phyloP scores from a whole-genome alignment of 2,797 vertebrate genomes.

The Otus scops region DNA sequence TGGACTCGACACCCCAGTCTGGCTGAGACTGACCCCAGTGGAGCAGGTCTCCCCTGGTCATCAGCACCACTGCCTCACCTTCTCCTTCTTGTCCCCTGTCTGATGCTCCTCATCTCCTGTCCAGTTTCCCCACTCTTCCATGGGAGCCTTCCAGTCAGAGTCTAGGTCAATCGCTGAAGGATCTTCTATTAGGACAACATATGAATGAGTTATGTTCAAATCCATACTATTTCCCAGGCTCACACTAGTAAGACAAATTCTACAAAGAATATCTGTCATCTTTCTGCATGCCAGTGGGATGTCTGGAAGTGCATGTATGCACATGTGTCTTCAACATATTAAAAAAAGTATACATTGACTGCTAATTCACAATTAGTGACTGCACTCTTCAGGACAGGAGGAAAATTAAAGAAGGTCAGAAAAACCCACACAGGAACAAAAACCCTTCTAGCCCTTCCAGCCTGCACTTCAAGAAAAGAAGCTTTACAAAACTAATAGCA shows the following conservation, averaged over 20 bases:
- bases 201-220: background rate
- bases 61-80: background rate
- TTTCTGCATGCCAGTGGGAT: background rate
- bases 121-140: slow-evolving; percentile 63
- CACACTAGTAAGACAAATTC: background rate
- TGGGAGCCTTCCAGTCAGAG: slow-evolving; percentile 65
- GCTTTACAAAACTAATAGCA: background rate
- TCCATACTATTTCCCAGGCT: background rate
- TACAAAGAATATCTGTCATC: background rate
- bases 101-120: slow-evolving; percentile 37
- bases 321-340: background rate
- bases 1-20: background rate
- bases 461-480: background rate
- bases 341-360: background rate
- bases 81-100: background rate
- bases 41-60: background rate
- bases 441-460: background rate
- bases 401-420: background rate
- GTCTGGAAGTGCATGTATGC: background rate
- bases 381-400: background rate
- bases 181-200: slow-evolving; percentile 8
- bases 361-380: background rate
- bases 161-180: slow-evolving; percentile 13
- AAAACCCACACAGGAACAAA: background rate
- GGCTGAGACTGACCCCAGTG: background rate